Evolutionary conservation across 2,888 invertebrate genomes (phyloP).

Genomic region (Acholoe squamosa): DNA sequence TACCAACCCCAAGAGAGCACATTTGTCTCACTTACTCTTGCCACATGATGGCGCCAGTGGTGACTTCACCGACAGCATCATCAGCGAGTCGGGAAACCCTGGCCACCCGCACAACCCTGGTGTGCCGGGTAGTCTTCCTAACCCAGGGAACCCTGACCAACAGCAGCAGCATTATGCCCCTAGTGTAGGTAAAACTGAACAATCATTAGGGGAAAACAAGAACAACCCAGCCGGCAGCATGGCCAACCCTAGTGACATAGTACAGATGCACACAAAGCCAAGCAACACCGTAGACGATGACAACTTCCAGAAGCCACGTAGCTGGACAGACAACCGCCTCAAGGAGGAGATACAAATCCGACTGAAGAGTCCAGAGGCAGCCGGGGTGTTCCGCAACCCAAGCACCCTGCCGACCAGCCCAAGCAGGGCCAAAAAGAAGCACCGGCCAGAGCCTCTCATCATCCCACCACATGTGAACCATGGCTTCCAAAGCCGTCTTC

Average conservation of each 20-base stretch:
- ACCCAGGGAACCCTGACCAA: conserved; percentile 16
- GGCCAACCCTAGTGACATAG: background rate
- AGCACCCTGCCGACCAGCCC: conserved; percentile 63
- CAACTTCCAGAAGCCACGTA: conserved; percentile 38
- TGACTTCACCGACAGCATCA: background rate
- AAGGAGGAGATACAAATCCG: conserved; percentile 71
- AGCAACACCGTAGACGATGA: conserved; percentile 65
- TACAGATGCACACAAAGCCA: background rate
- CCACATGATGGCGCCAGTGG: conserved; percentile 41
- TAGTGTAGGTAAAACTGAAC: background rate
- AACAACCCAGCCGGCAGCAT: conserved; percentile 22
- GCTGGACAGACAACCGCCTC: conserved; percentile 64
- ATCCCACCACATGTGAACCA: conserved; percentile 84
- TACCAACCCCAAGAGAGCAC: conserved; percentile 66
- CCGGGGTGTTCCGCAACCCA: conserved; percentile 62
- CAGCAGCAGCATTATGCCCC: background rate
- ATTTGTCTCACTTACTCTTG: conserved; percentile 44
- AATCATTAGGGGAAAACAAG: conserved; percentile 16
- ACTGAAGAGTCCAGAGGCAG: conserved; percentile 61
- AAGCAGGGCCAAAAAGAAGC: conserved; percentile 68
- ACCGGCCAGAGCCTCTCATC: conserved; percentile 82
- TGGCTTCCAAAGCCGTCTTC: conserved; percentile 85
- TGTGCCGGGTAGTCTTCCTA: background rate
- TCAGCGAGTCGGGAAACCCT: conserved; percentile 6
- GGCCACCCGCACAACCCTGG: conserved; percentile 51